Evolutionary conservation across 2,888 invertebrate species (phyloP).

Genomic region (Vesta saturnalis): DNA sequence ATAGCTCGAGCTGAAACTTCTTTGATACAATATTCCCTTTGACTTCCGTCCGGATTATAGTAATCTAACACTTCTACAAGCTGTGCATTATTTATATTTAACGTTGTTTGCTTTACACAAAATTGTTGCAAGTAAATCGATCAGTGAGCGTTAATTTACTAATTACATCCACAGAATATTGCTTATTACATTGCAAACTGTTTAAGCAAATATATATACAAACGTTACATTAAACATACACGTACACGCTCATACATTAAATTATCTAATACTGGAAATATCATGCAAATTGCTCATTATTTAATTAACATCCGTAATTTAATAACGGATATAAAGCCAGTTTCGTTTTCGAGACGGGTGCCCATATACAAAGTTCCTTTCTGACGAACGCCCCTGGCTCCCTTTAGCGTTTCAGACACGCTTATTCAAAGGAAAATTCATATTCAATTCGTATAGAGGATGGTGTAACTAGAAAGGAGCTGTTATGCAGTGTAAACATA

Average conservation of each 20-base stretch:
- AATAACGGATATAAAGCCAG: conserved; percentile 26
- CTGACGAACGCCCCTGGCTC: conserved; percentile 30
- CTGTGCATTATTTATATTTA: conserved; percentile 42
- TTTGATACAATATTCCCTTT: conserved; percentile 47
- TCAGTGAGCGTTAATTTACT: not conserved
- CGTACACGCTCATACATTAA: conserved; percentile 19
- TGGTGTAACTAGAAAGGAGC: conserved; percentile 49
- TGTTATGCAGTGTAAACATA: conserved; percentile 52
- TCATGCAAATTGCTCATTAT: conserved; percentile 38
- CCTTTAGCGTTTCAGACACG: conserved; percentile 22
- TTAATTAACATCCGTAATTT: conserved; percentile 36
- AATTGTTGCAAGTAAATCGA: not conserved
- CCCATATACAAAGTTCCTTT: conserved; percentile 25
- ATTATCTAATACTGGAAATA: conserved; percentile 34
- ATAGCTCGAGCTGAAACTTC: conserved; percentile 17
- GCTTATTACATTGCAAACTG: not conserved
- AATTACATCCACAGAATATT: too few species aligned
- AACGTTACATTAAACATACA: conserved; percentile 23
- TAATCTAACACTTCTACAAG: conserved; percentile 43
- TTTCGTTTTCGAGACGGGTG: conserved; percentile 15
- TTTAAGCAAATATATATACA: conserved; percentile 7
- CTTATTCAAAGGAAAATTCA: conserved; percentile 48
- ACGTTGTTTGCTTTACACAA: conserved; percentile 31
- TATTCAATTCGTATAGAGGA: conserved; percentile 51
- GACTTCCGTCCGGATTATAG: conserved; percentile 43